phyloP scores from a whole-genome alignment of 2,888 invertebrate genomes.

The Sphecodes monilicornis region DNA sequence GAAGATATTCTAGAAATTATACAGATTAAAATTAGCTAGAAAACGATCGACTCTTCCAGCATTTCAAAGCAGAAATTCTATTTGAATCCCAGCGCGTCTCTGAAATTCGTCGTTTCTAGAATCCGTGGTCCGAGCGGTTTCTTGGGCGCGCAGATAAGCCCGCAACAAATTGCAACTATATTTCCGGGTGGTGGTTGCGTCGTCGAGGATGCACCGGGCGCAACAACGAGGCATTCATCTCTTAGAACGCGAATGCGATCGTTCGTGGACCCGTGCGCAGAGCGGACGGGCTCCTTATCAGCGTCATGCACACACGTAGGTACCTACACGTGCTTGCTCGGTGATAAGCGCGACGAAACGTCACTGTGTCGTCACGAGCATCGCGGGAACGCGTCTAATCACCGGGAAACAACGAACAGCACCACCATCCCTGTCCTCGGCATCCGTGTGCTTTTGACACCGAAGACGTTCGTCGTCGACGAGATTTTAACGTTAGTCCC shows the following conservation, averaged over 20 bases:
- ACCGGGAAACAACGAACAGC: constrained; percentile 1
- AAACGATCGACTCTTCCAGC: neutral
- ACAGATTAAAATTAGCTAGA: neutral
- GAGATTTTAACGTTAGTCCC: neutral
- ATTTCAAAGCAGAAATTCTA: neutral
- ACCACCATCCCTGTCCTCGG: neutral
- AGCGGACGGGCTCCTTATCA: neutral
- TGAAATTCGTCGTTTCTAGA: neutral
- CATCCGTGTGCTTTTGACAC: neutral
- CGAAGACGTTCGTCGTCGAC: neutral
- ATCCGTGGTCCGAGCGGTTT: neutral
- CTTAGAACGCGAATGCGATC: constrained; percentile 3
- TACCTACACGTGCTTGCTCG: neutral
- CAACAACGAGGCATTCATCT: neutral
- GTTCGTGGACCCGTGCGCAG: neutral
- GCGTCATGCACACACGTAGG: neutral
- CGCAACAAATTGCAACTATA: neutral
- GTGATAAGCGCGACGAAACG: neutral
- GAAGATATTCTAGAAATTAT: neutral
- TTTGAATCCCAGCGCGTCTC: neutral
- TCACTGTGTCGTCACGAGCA: neutral
- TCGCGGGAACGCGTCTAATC: neutral
- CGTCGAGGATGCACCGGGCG: neutral
- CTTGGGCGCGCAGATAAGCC: neutral
- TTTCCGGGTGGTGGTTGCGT: neutral